phyloP scores from a whole-genome alignment of 2,888 invertebrate genomes.

The Merodon equestris region DNA sequence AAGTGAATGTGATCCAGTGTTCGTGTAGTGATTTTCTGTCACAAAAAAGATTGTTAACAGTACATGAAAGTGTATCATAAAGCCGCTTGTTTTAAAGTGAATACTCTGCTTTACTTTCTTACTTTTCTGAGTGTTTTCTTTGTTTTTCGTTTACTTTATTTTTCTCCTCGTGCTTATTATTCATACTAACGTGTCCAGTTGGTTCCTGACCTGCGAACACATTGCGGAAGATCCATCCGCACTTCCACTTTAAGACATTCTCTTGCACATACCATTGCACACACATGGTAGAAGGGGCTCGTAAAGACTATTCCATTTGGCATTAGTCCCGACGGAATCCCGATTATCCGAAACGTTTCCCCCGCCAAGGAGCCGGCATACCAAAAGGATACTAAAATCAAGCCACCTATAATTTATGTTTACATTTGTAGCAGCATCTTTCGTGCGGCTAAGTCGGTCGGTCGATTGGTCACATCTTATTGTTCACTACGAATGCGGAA shows the following conservation, averaged over 20 bases:
- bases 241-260: conserved; percentile 10
- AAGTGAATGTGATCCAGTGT: conserved; percentile 35
- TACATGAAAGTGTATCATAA: conserved; percentile 6
- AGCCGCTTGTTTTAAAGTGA: too few relatives aligned
- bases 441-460: not conserved
- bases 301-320: conserved; percentile 65
- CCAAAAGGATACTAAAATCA: conserved; percentile 13
- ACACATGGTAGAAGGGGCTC: conserved; percentile 22
- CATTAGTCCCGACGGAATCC: conserved; percentile 21
- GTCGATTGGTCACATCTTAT: conserved; percentile 40
- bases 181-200: conserved; percentile 47
- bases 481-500: conserved; percentile 54
- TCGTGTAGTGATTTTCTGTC: conserved; percentile 4
- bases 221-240: conserved; percentile 62
- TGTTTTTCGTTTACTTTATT: conserved; percentile 13
- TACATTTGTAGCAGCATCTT: conserved; percentile 47
- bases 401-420: conserved; percentile 67
- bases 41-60: conserved; percentile 32
- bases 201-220: conserved; percentile 59
- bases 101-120: too few relatives aligned
- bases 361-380: not conserved
- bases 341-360: conserved; percentile 28
- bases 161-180: conserved; percentile 14
- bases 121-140: too few relatives aligned
- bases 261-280: not conserved